Evolutionary conservation across 2,797 vertebrate species (phyloP), one percentile per base, ranked within the genome.

Genomic region (Lates japonicus): DNA sequence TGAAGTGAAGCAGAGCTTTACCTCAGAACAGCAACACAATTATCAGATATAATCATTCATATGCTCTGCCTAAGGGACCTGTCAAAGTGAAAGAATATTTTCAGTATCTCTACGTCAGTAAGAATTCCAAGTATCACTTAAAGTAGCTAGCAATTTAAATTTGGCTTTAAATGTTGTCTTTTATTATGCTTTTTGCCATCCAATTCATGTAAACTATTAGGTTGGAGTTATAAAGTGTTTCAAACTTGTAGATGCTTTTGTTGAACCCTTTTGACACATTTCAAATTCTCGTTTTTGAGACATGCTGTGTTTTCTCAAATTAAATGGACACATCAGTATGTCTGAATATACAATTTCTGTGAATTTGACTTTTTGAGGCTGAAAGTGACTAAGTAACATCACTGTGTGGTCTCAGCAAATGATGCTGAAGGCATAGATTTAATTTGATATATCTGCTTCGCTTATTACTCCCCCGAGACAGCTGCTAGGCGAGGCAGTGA

Each of bases 381-480:
- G 22, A 55, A 68, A 63, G 41, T 67, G 10, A 41, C 6, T 31
- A 12, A 57, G 44, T 39, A 52, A 51, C 60, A 29, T 77, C 57
- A 54, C 75, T 80, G 48, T 73, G 49, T 3, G 7, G 31, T 68
- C 55, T 69, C 46, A 52, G 65, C 20, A 65, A 69, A 83, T 61
- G 35, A 81, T 71, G 61, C 70, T 72, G 58, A 89, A 67, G 41
- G 49, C 61, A 51, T 39, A 16, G 51, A 71, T 48, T 65, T 79
- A 17, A 87, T 87, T 58, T 78, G 48, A 72, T 72, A 78, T 52
- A 76, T 85, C 61, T 70, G 25, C 63, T 60, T 79, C 25, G 63
- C 49, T 83, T 82, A 77, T 74, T 68, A 62, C 59, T 78, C 71
- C 70, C 64, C 22, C 2, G 25, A 78, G 67, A 76, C 74, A 51